These are phyloP conservation scores for Brachyhypopomus gauderio DNA, from an alignment of 2,113 vertebrate genomes.

Conservation along the genomic window DNA sequence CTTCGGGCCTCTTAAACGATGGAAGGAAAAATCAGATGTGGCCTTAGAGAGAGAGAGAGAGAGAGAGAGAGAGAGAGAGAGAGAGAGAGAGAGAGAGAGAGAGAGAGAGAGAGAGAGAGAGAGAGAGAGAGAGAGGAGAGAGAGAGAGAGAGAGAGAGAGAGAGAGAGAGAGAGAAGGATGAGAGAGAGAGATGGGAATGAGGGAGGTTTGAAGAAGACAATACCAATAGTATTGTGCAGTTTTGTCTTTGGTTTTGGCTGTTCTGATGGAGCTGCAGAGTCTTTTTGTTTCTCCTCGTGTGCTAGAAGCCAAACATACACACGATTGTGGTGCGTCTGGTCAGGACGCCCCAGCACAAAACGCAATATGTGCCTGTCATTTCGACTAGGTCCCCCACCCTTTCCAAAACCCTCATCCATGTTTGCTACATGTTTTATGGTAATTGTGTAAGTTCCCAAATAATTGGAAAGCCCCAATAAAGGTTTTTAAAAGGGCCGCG, in stretches of 20 bases:
- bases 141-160: conserved; percentile 11
- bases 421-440: conserved; percentile 58
- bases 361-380: conserved; percentile 36
- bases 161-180: background rate
- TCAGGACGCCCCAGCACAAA: conserved; percentile 38
- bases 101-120: conserved; percentile 3
- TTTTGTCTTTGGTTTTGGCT: conserved; percentile 69
- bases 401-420: conserved; percentile 23
- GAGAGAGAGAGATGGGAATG: conserved; percentile 29
- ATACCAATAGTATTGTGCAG: conserved; percentile 77
- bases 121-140: conserved; percentile 41
- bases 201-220: conserved; percentile 67
- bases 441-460: conserved; percentile 56
- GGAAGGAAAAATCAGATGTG: conserved; percentile 18
- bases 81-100: conserved; percentile 9
- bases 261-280: conserved; percentile 64
- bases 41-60: conserved; percentile 14
- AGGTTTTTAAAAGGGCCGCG: conserved; percentile 49
- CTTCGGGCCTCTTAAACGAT: conserved; percentile 60
- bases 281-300: conserved; percentile 66
- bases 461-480: conserved; percentile 58
- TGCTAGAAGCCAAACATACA: conserved; percentile 58
- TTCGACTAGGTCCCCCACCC: conserved; percentile 35
- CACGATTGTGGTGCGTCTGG: conserved; percentile 39
- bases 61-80: background rate